These are phyloP conservation scores for Megalops cyprinoides DNA, from an alignment of 2,797 vertebrate genomes.

Conservation along the genomic window DNA sequence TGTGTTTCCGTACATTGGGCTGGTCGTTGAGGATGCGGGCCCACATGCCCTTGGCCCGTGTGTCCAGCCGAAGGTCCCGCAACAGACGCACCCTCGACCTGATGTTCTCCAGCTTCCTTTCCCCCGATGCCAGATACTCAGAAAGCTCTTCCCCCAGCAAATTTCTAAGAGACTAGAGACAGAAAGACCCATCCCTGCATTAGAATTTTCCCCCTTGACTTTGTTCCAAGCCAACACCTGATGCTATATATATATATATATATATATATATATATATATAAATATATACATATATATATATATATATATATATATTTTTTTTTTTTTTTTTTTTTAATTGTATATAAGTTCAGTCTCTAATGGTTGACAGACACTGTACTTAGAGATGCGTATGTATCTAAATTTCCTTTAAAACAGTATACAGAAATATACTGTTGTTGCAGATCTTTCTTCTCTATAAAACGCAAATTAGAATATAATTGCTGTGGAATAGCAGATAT, in stretches of 20 bases:
- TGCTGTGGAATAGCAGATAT: neutral
- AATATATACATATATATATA: too few relatives aligned
- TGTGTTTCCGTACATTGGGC: constrained; percentile 75
- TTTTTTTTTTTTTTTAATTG: too few relatives aligned
- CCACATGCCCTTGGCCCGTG: constrained; percentile 81
- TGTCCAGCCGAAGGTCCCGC: constrained; percentile 80
- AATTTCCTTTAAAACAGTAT: too few relatives aligned
- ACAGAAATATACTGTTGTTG: too few relatives aligned
- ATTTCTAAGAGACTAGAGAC: constrained; percentile 72
- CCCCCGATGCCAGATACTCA: constrained; percentile 77
- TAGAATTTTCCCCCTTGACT: neutral
- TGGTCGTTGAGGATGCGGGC: constrained; percentile 82
- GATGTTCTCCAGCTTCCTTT: constrained; percentile 68
- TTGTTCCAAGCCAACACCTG: too few relatives aligned
- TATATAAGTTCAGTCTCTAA: too few relatives aligned
- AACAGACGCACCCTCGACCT: constrained; percentile 78
- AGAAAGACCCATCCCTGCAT: neutral
- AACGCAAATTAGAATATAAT: neutral
- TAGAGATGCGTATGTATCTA: too few relatives aligned
- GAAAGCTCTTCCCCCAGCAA: constrained; percentile 80
- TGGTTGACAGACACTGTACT: too few relatives aligned
- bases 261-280: too few relatives aligned
- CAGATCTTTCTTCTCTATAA: neutral
- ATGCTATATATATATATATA: too few relatives aligned
- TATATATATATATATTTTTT: too few relatives aligned